Evolutionary conservation across 1,140 invertebrate species (phyloP), one percentile per base, ranked within the genome.

Genomic region (Zaprionus africanus): DNA sequence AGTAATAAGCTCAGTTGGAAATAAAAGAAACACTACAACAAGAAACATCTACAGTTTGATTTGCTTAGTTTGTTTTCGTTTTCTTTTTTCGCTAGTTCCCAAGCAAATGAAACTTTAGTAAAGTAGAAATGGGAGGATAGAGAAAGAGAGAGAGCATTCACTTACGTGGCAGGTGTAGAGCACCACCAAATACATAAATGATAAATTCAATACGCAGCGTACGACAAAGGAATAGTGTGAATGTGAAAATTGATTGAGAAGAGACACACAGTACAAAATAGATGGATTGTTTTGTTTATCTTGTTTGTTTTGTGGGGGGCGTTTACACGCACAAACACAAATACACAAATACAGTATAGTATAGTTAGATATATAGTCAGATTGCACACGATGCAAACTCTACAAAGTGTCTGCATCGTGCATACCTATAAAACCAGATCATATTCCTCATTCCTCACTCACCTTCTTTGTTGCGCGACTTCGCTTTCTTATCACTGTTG

Each of bases 401-500:
- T n/a, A 41, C 38, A n/a, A 41, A 15, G 13, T 38, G 36, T 38
- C 19, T 22, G 4, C 46, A 24, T 24, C 19, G 17, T 51, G 19
- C 66, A 64, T 36, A 51, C 3, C 0, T 17, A 9, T 5, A 0
- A 38, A 6, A 7, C 17, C n/a, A 9, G 17, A 9, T n/a, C 36
- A 38, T 13, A 38, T 38, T 38, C 41, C n/a, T 9, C 36, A 38
- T 38, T 38, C 41, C n/a, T 9, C 22, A 76, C 92, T 81, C 65
- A 93, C 92, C 92, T 76, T 93, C 92, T 62, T 93, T 93, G 49
- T 93, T 93, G 15, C 92, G 81, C 17, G 90, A 78, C 71, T 93
- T 92, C 34, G 86, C 76, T 49, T 93, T 93, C 38, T 92, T 92
- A 58, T 93, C 92, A 41, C 80, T 85, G 61, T 90, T 91, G 28